phyloP scores from a whole-genome alignment of 2,797 vertebrate species.

The Lepidocolaptes lacrymiger region DNA sequence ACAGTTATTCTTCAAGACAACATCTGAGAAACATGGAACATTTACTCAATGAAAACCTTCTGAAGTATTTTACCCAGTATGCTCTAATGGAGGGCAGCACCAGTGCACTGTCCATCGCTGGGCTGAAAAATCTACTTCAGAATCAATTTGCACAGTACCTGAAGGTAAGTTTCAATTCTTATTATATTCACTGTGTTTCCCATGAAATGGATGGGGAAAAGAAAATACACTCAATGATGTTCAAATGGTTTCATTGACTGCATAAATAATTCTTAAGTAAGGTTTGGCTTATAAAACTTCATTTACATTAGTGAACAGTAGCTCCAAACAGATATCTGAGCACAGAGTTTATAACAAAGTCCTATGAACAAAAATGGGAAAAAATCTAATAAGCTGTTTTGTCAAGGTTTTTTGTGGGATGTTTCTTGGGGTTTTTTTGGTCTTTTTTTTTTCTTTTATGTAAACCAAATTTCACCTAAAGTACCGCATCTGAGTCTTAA shows the following conservation, averaged over 20 bases:
- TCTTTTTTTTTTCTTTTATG: background rate
- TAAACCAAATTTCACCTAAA: background rate
- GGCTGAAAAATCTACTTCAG: constrained; percentile 61
- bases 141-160: constrained; percentile 62
- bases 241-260: background rate
- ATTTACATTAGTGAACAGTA: background rate
- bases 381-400: background rate
- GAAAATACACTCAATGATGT: background rate
- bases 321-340: background rate
- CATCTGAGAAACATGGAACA: constrained; percentile 54
- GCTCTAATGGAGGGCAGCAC: constrained; percentile 66
- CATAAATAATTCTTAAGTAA: background rate
- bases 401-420: background rate
- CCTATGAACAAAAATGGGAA: background rate
- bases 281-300: background rate
- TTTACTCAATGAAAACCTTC: constrained; percentile 37
- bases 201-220: background rate
- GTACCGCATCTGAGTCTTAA: background rate
- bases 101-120: constrained; percentile 24
- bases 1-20: constrained; percentile 27
- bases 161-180: constrained; percentile 46
- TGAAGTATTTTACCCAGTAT: constrained; percentile 66
- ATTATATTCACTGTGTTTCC: background rate
- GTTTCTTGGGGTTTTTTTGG: background rate
- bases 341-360: background rate